phyloP scores from a whole-genome alignment of 2,113 vertebrate genomes.

The Ceyx cyanopectus region DNA sequence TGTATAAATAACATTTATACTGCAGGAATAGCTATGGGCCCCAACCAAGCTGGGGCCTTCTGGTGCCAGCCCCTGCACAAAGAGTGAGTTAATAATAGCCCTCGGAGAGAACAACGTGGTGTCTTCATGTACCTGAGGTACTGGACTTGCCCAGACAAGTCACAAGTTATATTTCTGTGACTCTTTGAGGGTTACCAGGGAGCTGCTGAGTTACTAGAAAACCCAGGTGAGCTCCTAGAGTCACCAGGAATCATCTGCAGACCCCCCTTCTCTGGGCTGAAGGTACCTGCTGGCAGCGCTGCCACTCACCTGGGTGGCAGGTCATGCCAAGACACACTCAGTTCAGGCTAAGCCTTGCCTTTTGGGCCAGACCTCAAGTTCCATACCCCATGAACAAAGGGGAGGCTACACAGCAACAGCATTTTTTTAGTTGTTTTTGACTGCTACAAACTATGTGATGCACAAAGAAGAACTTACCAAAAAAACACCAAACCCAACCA shows the following conservation, averaged over 20 bases:
- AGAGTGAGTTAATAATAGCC: not conserved
- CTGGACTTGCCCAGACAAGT: not conserved
- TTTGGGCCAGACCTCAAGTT: not conserved
- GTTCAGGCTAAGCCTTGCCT: not conserved
- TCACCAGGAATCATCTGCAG: not conserved
- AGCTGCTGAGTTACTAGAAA: not conserved
- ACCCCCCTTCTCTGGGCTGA: not conserved
- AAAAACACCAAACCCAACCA: not conserved
- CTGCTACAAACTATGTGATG: not conserved
- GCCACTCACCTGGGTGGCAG: not conserved
- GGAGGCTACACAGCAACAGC: not conserved
- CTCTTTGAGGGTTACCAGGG: not conserved
- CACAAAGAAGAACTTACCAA: not conserved
- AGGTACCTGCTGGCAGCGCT: fast-evolving
- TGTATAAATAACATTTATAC: conserved; percentile 36
- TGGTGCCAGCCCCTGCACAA: not conserved
- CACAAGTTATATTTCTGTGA: fast-evolving
- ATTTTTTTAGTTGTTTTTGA: not conserved
- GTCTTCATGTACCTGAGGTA: not conserved
- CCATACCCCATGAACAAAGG: not conserved
- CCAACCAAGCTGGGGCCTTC: not conserved
- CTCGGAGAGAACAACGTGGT: not conserved
- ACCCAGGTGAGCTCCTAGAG: not conserved
- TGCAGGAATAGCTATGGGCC: conserved; percentile 18
- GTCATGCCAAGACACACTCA: fast-evolving